phyloP scores from a whole-genome alignment of 2,888 invertebrate genomes.

The Pristionchus arcanus region DNA sequence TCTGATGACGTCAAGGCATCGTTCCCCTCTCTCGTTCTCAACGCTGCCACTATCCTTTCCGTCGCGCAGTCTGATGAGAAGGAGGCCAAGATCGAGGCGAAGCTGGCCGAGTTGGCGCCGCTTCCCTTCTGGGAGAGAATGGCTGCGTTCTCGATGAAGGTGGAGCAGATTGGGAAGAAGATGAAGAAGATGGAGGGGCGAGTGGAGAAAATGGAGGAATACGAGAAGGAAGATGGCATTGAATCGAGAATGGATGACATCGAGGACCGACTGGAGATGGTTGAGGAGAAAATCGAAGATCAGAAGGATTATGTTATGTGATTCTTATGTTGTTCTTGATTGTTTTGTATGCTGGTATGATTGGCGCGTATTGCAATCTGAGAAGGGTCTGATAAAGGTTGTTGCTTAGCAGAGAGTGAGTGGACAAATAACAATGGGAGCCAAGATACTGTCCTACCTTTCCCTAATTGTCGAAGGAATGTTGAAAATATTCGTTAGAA shows the following conservation, averaged over 20 bases:
- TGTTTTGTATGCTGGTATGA: no score
- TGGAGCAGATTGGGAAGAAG: neutral
- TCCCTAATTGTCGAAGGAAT: no score
- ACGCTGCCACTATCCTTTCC: neutral
- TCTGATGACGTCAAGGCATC: neutral
- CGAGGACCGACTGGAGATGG: neutral
- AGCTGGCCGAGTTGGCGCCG: neutral
- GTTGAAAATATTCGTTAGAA: no score
- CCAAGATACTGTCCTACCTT: no score
- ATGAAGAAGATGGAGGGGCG: neutral
- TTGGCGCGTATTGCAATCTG: no score
- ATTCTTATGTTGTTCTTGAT: no score
- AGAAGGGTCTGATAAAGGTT: no score
- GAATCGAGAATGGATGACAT: neutral
- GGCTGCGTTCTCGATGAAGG: neutral
- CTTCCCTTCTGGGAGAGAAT: conserved; percentile 17
- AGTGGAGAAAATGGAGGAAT: neutral
- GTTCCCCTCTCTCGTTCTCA: neutral
- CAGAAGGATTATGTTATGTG: neutral
- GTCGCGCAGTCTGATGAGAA: neutral
- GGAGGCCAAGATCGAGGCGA: neutral
- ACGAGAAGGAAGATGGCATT: neutral
- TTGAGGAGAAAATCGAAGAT: neutral
- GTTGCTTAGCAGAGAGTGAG: no score
- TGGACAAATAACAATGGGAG: no score